phyloP scores from a whole-genome alignment of 2,888 invertebrate genomes.

The Cheilosia soror region DNA sequence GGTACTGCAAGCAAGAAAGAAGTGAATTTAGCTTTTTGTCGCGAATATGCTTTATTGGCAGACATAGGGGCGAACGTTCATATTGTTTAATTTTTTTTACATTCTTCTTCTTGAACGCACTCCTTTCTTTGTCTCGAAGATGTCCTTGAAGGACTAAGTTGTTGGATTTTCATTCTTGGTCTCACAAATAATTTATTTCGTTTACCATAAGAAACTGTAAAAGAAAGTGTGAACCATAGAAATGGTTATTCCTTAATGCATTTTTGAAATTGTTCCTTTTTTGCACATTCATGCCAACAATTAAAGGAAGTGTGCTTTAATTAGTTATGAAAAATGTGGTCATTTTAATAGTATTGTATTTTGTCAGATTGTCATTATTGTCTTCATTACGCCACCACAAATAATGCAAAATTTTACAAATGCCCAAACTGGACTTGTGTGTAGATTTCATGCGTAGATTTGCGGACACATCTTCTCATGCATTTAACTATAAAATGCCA shows the following conservation, averaged over 20 bases:
- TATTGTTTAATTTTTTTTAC: conserved; percentile 46
- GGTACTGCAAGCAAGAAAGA: conserved; percentile 4
- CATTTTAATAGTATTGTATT: too few species aligned
- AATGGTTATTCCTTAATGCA: conserved; percentile 72
- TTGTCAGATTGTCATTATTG: too few species aligned
- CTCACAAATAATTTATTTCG: conserved; percentile 66
- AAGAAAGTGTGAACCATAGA: conserved; percentile 72
- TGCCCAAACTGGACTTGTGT: background rate
- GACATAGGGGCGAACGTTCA: conserved; percentile 69
- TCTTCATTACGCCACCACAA: too few species aligned
- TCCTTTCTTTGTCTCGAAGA: conserved; percentile 52
- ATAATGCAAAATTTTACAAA: background rate
- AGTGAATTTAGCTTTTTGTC: conserved; percentile 59
- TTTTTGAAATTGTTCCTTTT: conserved; percentile 56
- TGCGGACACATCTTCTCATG: too few species aligned
- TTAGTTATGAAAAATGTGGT: conserved; percentile 58
- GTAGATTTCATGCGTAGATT: too few species aligned
- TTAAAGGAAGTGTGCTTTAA: conserved; percentile 64
- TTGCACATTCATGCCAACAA: conserved; percentile 52
- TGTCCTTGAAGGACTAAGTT: conserved; percentile 69
- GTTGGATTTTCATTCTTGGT: conserved; percentile 49
- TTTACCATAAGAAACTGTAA: conserved; percentile 3
- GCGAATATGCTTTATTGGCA: conserved; percentile 64
- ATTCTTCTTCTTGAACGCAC: background rate
- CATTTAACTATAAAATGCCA: background rate